Evolutionary conservation across 2,888 invertebrate genomes (phyloP).

Genomic region (Xanthostigma xanthostigma): DNA sequence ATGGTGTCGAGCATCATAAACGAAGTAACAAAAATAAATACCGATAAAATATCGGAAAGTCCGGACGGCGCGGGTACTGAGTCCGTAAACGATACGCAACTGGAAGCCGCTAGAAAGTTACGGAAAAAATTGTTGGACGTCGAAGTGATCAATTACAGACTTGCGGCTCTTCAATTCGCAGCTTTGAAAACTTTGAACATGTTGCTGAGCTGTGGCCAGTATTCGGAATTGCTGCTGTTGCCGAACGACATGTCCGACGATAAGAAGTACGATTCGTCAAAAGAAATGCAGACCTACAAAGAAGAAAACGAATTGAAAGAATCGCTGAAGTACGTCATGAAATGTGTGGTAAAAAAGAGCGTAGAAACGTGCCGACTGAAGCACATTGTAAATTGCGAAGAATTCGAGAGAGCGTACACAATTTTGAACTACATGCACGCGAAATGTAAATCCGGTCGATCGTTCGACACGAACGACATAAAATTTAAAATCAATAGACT

Average conservation of each 20-base stretch:
- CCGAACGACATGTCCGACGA: slow-evolving; percentile 22
- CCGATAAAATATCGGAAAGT: slow-evolving; percentile 20
- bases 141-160: slow-evolving; percentile 31
- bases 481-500: slow-evolving; percentile 19
- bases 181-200: slow-evolving; percentile 38
- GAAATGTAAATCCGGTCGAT: slow-evolving; percentile 25
- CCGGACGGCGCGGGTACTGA: slow-evolving; percentile 13
- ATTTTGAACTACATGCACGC: slow-evolving; percentile 29
- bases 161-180: slow-evolving; percentile 36
- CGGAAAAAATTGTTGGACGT: slow-evolving; percentile 27
- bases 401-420: slow-evolving; percentile 32
- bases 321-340: slow-evolving; percentile 26
- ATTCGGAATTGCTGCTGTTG: slow-evolving; percentile 37
- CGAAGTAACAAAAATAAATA: slow-evolving; percentile 31
- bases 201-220: slow-evolving; percentile 35
- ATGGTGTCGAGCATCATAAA: slow-evolving; percentile 36
- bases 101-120: slow-evolving; percentile 19
- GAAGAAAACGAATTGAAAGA: slow-evolving; percentile 17
- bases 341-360: slow-evolving; percentile 29
- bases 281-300: slow-evolving; percentile 6
- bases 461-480: slow-evolving; percentile 22
- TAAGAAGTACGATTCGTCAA: slow-evolving; percentile 12
- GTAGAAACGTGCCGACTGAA: slow-evolving; percentile 30
- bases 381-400: slow-evolving; percentile 28
- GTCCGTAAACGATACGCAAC: slow-evolving; percentile 10